phyloP scores from a whole-genome alignment of 2,888 invertebrate species.

The Phyllotreta cruciferae region DNA sequence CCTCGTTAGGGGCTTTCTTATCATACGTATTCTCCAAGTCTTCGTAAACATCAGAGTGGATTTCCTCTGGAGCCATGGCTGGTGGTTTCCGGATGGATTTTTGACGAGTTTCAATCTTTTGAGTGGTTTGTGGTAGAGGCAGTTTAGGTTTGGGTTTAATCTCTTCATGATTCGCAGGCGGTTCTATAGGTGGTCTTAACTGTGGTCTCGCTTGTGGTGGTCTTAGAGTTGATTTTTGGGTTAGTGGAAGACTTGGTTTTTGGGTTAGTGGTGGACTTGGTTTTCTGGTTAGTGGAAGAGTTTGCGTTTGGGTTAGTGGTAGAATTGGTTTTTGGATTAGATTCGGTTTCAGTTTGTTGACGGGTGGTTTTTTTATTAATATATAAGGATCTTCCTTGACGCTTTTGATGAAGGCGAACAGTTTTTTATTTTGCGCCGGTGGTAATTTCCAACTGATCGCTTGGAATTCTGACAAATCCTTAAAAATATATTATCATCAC shows the following conservation, averaged over 20 bases:
- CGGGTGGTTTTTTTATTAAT: slow-evolving; percentile 1
- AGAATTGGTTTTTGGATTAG: background rate
- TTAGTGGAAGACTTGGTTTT: slow-evolving; percentile 4
- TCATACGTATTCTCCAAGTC: slow-evolving; percentile 2
- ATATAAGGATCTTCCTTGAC: slow-evolving; percentile 33
- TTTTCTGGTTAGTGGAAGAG: background rate
- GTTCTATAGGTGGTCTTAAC: background rate
- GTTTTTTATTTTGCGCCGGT: slow-evolving; percentile 17
- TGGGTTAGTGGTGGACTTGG: background rate
- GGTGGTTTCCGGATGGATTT: background rate
- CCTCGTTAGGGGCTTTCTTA: slow-evolving; percentile 1
- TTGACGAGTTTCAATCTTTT: background rate
- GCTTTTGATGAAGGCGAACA: slow-evolving; percentile 31
- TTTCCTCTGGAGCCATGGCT: background rate
- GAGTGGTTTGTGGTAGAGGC: background rate
- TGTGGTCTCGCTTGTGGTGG: background rate
- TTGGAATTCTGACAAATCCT: slow-evolving; percentile 38
- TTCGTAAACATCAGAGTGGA: background rate
- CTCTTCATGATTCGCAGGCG: background rate
- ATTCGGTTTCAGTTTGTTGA: background rate
- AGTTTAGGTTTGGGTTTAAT: background rate
- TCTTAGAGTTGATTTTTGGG: slow-evolving; percentile 6
- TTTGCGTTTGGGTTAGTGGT: background rate
- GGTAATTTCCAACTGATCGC: slow-evolving; percentile 35
- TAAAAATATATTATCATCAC: slow-evolving; percentile 21